phyloP scores from a whole-genome alignment of 1,140 invertebrate genomes.

The Papilio polyxenes region DNA sequence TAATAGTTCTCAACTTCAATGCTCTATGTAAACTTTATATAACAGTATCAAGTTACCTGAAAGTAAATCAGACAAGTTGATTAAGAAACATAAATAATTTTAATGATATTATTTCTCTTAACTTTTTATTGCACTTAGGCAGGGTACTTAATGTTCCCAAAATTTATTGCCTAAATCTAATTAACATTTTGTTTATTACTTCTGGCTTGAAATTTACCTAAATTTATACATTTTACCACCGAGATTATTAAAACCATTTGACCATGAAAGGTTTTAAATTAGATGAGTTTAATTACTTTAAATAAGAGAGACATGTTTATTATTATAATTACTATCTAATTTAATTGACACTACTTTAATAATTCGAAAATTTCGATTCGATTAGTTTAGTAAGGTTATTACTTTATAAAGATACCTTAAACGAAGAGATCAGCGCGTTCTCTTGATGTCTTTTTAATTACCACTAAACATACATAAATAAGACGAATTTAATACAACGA shows the following conservation, averaged over 20 bases:
- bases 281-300: neutral
- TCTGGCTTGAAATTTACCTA: neutral
- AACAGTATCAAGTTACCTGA: neutral
- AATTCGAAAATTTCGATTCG: neutral
- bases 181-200: slow-evolving; percentile 18
- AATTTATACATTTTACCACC: slow-evolving; percentile 9
- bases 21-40: neutral
- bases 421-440: no score
- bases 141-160: slow-evolving; percentile 18
- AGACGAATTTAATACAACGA: no score
- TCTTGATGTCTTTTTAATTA: no score
- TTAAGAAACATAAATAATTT: slow-evolving; percentile 19
- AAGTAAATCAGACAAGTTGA: slow-evolving; percentile 10
- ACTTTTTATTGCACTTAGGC: slow-evolving; percentile 8
- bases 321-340: neutral
- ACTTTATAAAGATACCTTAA: no score
- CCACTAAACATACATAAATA: no score
- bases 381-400: neutral
- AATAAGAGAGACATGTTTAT: neutral
- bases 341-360: neutral
- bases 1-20: neutral
- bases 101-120: neutral
- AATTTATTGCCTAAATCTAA: slow-evolving; percentile 19
- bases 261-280: neutral
- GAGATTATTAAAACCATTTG: neutral